phyloP scores from a whole-genome alignment of 2,113 vertebrate species.

The Brevimyrus niger region DNA sequence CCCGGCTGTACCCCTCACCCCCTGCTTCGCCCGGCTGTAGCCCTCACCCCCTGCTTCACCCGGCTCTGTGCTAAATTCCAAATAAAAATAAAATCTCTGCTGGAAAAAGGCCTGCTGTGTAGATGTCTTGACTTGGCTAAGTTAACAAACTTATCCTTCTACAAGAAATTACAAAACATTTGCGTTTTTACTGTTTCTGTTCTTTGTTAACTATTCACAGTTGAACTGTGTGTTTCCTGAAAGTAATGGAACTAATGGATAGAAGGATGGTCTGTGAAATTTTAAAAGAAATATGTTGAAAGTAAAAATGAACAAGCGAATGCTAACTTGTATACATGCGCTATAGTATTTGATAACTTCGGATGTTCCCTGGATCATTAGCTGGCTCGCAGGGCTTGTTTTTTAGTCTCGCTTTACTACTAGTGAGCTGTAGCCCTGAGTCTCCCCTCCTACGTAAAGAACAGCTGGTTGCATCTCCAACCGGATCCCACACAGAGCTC shows the following conservation, averaged over 20 bases:
- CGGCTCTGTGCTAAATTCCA: neutral
- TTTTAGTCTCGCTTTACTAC: neutral
- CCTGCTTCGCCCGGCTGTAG: too few species aligned
- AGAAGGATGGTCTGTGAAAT: neutral
- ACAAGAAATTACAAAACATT: neutral
- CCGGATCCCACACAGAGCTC: neutral
- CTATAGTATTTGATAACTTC: neutral
- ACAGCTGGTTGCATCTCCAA: neutral
- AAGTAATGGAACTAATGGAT: neutral
- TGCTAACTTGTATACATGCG: neutral
- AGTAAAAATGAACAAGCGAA: neutral
- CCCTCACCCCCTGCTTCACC: neutral
- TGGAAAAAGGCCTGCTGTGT: neutral
- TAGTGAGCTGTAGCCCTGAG: neutral
- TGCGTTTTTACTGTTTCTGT: neutral
- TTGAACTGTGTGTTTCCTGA: neutral
- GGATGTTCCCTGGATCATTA: neutral
- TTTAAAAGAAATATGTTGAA: neutral
- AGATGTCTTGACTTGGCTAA: neutral
- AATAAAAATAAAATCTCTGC: neutral
- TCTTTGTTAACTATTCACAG: neutral
- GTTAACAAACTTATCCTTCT: neutral
- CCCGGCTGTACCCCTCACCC: too few species aligned
- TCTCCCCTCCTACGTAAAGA: neutral
- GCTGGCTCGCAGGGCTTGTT: neutral